Conservation (phyloP, 1,140 invertebrate species). For the Drosophila teissieri region DNA sequence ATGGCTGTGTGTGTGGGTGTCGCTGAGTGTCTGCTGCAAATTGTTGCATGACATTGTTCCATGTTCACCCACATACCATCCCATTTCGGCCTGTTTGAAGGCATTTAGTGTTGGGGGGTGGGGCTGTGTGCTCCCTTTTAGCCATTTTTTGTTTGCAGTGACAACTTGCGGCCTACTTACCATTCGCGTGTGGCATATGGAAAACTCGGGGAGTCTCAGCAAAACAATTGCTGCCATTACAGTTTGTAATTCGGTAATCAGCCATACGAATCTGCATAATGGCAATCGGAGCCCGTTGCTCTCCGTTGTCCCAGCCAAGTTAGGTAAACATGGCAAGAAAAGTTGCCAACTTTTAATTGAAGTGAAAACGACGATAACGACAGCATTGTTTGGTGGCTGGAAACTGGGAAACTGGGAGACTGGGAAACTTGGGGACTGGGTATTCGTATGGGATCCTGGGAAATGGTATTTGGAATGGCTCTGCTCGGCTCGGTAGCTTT, state of each 20-base stretch:
- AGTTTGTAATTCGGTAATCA: slow-evolving; percentile 83
- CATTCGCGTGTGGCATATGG: slow-evolving; percentile 67
- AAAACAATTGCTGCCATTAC: slow-evolving; percentile 81
- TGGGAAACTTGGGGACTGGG: slow-evolving; percentile 14
- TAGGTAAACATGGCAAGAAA: slow-evolving; percentile 81
- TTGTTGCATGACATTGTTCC: slow-evolving; percentile 49
- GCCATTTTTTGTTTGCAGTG: slow-evolving; percentile 44
- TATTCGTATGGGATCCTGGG: slow-evolving; percentile 24
- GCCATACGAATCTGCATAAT: slow-evolving; percentile 80
- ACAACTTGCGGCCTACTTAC: slow-evolving; percentile 78
- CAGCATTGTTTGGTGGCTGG: slow-evolving; percentile 67
- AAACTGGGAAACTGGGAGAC: slow-evolving; percentile 20
- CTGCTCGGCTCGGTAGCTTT: slow-evolving; percentile 43
- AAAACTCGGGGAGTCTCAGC: slow-evolving; percentile 37
- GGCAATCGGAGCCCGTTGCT: slow-evolving; percentile 63
- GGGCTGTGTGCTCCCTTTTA: not conserved
- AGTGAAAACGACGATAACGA: slow-evolving; percentile 84
- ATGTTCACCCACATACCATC: not conserved
- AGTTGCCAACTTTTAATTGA: slow-evolving; percentile 84
- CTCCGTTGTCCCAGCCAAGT: slow-evolving; percentile 35
- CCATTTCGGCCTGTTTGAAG: slow-evolving; percentile 6
- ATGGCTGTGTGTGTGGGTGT: slow-evolving; percentile 13
- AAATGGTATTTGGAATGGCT: slow-evolving; percentile 18
- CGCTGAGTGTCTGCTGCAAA: slow-evolving; percentile 42
- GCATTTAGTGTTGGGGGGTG: slow-evolving; percentile 39